phyloP scores from a whole-genome alignment of 2,888 invertebrate genomes.

The Lasioglossum marginatum region DNA sequence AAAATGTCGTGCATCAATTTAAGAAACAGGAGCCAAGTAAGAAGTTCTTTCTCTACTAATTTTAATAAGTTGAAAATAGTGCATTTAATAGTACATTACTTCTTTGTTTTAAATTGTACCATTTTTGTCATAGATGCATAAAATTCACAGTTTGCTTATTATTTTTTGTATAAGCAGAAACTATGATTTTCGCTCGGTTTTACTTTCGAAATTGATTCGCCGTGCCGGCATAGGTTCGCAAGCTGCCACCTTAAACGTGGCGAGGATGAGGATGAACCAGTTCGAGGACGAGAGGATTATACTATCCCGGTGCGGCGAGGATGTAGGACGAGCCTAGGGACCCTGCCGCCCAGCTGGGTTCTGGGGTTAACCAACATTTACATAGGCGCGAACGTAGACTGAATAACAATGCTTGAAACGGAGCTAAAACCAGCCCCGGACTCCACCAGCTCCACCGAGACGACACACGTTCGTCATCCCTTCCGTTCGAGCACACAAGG shows the following conservation, averaged over 20 bases:
- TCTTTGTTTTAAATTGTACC: no score
- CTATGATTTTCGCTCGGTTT: slow-evolving; percentile 17
- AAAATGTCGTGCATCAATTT: background rate
- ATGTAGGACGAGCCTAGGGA: slow-evolving; percentile 66
- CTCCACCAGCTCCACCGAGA: slow-evolving; percentile 48
- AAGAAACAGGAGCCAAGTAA: no score
- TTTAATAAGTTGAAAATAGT: background rate
- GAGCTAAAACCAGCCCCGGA: slow-evolving; percentile 62
- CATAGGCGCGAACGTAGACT: slow-evolving; percentile 75
- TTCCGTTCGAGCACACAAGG: slow-evolving; percentile 36
- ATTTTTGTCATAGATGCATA: no score
- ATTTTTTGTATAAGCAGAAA: no score
- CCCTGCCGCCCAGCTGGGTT: slow-evolving; percentile 48
- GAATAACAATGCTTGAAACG: slow-evolving; percentile 79
- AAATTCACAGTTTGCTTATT: no score
- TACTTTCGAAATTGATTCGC: slow-evolving; percentile 55
- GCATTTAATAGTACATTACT: no score
- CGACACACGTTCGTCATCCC: slow-evolving; percentile 56
- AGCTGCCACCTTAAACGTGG: slow-evolving; percentile 69
- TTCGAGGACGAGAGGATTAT: slow-evolving; percentile 67
- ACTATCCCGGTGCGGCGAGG: slow-evolving; percentile 57
- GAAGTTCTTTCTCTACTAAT: no score
- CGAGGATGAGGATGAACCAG: slow-evolving; percentile 57
- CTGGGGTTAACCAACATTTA: slow-evolving; percentile 78
- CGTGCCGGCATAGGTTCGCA: slow-evolving; percentile 38